Evolutionary conservation across 53 echinoderm and acorn worm species (phyloP).

Genomic region (Holothuria leucospilota): DNA sequence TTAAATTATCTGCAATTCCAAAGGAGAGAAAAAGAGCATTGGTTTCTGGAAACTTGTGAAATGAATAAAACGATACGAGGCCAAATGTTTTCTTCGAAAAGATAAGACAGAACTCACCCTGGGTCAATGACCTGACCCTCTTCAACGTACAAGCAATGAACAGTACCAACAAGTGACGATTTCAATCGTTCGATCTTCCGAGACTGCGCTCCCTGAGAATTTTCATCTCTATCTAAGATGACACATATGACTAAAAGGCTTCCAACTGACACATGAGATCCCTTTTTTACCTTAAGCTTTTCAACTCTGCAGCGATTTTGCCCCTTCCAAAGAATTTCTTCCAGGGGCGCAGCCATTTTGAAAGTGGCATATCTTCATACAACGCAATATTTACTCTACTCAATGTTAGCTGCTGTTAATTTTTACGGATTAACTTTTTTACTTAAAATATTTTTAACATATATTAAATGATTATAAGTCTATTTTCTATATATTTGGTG

Average conservation of each 20-base stretch:
- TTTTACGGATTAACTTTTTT: too few relatives aligned
- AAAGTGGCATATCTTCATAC: slow-evolving; percentile 2
- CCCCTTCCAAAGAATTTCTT: slow-evolving; percentile 30
- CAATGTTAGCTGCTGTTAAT: too few relatives aligned
- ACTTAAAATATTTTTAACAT: too few relatives aligned
- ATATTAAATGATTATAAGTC: too few relatives aligned
- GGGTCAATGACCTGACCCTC: slow-evolving; percentile 77
- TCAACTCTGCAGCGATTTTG: slow-evolving; percentile 70
- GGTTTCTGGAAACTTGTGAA: too few relatives aligned
- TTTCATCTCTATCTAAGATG: slow-evolving; percentile 45
- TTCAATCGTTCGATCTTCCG: slow-evolving; percentile 72
- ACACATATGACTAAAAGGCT: slow-evolving; percentile 68
- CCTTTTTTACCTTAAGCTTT: slow-evolving; percentile 84
- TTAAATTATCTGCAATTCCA: too few relatives aligned
- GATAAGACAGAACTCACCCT: slow-evolving; percentile 60
- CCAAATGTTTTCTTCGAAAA: too few relatives aligned
- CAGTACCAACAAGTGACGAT: slow-evolving; percentile 81
- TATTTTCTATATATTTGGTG: too few relatives aligned
- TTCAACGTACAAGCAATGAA: slow-evolving; percentile 76
- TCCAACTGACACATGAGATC: slow-evolving; percentile 78
- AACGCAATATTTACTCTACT: too few relatives aligned
- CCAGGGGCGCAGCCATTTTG: slow-evolving; percentile 82
- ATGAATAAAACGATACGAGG: too few relatives aligned
- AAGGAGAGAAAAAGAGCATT: too few relatives aligned
- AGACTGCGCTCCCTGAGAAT: slow-evolving; percentile 19